These are phyloP conservation scores for Drosophila mercatorum DNA, from an alignment of 2,888 invertebrate species.

Conservation along the genomic window DNA sequence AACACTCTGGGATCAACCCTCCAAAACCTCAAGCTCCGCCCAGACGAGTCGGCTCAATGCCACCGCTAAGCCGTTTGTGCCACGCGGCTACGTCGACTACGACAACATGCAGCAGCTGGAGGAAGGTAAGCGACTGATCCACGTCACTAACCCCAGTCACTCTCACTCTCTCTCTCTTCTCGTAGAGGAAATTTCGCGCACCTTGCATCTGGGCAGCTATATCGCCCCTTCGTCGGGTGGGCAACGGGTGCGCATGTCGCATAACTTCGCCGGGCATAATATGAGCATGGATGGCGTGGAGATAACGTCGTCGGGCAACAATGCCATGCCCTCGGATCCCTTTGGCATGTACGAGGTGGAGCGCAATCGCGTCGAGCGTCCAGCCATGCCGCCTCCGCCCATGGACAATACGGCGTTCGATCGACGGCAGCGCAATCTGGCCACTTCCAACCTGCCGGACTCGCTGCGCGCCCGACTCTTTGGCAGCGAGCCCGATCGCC, in stretches of 20 bases:
- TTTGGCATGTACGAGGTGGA: constrained; percentile 83
- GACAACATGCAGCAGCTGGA: constrained; percentile 84
- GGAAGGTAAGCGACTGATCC: constrained; percentile 71
- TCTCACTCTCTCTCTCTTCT: not conserved
- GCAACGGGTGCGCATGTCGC: constrained; percentile 12
- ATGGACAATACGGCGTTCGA: constrained; percentile 52
- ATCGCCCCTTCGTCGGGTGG: constrained; percentile 7
- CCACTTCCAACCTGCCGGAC: constrained; percentile 82
- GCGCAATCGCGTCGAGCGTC: constrained; percentile 78
- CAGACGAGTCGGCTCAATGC: constrained; percentile 35
- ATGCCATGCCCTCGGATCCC: constrained; percentile 67
- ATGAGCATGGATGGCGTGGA: constrained; percentile 52
- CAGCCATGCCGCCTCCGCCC: constrained; percentile 53
- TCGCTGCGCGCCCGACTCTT: constrained; percentile 83
- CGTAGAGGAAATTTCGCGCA: constrained; percentile 61
- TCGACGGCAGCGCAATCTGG: constrained; percentile 71
- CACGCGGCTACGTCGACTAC: constrained; percentile 83
- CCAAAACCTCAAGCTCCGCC: not conserved
- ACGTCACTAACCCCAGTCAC: not conserved
- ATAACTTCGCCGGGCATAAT: constrained; percentile 25
- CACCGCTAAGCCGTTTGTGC: constrained; percentile 65
- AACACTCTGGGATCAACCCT: constrained; percentile 33
- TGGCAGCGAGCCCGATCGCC: constrained; percentile 81
- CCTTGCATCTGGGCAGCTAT: constrained; percentile 50
- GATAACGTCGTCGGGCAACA: constrained; percentile 27